Conservation (phyloP, 2,797 vertebrate genomes). For the Ispidina lecontei region DNA sequence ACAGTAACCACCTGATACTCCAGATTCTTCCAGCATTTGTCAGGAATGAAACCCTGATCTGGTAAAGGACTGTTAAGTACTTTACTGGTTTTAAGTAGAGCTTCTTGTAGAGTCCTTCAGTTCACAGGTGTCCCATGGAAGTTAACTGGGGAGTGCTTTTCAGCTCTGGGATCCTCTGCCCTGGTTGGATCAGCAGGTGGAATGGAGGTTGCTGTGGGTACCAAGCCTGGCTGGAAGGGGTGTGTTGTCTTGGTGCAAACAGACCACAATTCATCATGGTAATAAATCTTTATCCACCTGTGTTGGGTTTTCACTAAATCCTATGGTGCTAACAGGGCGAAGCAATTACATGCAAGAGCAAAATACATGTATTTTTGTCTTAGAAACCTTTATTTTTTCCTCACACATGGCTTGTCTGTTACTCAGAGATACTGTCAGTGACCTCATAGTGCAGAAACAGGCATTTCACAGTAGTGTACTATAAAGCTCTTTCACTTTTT, state of each 20-base stretch:
- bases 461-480: accelerated
- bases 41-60: not conserved
- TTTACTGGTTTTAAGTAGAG: not conserved
- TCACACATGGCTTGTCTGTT: not conserved
- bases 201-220: not conserved
- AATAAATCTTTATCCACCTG: not conserved
- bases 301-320: not conserved
- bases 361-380: not conserved
- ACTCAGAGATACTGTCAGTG: accelerated
- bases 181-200: not conserved
- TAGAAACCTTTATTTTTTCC: accelerated
- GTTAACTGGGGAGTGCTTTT: no score
- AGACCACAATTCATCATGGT: accelerated
- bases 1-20: not conserved
- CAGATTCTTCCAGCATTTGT: not conserved
- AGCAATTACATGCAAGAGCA: accelerated
- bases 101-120: not conserved
- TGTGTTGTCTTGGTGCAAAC: accelerated
- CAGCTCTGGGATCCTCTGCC: not conserved
- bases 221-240: accelerated
- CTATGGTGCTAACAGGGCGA: accelerated
- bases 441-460: not conserved
- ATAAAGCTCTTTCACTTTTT: not conserved
- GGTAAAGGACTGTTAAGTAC: not conserved
- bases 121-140: not conserved